Conservation (phyloP, 2,888 invertebrate genomes). For the Nudaria mundana region DNA sequence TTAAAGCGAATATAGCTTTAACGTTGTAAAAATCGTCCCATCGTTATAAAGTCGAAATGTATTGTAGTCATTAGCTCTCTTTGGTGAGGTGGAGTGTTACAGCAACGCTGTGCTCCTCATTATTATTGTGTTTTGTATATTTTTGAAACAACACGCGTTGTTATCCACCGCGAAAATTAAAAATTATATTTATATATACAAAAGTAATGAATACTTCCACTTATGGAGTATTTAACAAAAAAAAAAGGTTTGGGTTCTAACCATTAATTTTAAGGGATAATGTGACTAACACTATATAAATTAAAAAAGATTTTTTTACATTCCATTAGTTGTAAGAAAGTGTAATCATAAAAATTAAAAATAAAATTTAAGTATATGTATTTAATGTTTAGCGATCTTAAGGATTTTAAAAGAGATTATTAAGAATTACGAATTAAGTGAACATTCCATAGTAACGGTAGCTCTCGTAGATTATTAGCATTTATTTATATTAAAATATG, state of each 20-base stretch:
- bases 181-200: slow-evolving; percentile 23
- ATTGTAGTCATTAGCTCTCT: slow-evolving; percentile 69
- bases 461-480: slow-evolving; percentile 66
- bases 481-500: slow-evolving; percentile 42
- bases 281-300: slow-evolving; percentile 61
- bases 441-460: slow-evolving; percentile 65
- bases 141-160: slow-evolving; percentile 14
- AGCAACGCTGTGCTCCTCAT: slow-evolving; percentile 3
- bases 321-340: slow-evolving; percentile 68
- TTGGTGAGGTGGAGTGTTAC: slow-evolving; percentile 19
- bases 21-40: slow-evolving; percentile 65
- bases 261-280: slow-evolving; percentile 68
- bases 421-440: slow-evolving; percentile 42
- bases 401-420: slow-evolving; percentile 61
- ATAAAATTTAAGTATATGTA: slow-evolving; percentile 32
- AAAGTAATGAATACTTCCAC: slow-evolving; percentile 40
- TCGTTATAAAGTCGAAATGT: slow-evolving; percentile 61
- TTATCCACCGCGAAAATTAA: slow-evolving; percentile 19
- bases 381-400: slow-evolving; percentile 26
- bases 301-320: slow-evolving; percentile 53
- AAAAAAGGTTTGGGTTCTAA: slow-evolving; percentile 74
- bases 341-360: slow-evolving; percentile 49
- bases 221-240: slow-evolving; percentile 55
- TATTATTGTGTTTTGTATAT: slow-evolving; percentile 17
- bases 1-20: slow-evolving; percentile 59